Evolutionary conservation across 2,797 vertebrate genomes (phyloP).

Genomic region (Typhlichthys eigenmanni): DNA sequence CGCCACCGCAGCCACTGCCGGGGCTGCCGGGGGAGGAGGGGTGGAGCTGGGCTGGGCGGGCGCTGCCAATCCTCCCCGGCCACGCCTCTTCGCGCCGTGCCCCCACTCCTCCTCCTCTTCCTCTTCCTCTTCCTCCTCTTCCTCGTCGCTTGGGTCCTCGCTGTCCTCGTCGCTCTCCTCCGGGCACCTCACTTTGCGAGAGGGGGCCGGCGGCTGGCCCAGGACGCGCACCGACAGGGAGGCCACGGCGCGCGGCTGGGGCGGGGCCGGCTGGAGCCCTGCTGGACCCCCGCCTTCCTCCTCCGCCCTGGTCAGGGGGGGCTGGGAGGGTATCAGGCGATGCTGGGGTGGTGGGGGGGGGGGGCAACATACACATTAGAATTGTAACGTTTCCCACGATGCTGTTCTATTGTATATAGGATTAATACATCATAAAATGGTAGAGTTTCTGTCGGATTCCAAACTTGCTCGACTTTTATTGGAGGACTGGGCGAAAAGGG

Average conservation of each 20-base stretch:
- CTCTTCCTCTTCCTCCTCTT: slow-evolving; percentile 64
- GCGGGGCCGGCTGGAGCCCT: slow-evolving; percentile 56
- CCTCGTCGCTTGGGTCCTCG: slow-evolving; percentile 60
- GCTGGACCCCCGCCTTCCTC: slow-evolving; percentile 47
- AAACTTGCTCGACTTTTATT: too few species aligned
- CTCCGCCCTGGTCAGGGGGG: slow-evolving; percentile 42
- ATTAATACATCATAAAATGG: too few species aligned
- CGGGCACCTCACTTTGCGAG: slow-evolving; percentile 47
- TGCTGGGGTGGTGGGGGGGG: slow-evolving; percentile 39
- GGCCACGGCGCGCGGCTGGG: slow-evolving; percentile 78
- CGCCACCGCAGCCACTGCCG: slow-evolving; percentile 6
- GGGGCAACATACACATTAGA: slow-evolving; percentile 11
- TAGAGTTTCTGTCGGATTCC: too few species aligned
- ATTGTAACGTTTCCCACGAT: neutral
- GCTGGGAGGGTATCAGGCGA: slow-evolving; percentile 44
- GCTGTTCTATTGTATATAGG: too few species aligned
- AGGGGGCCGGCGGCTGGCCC: slow-evolving; percentile 70
- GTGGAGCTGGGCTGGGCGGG: slow-evolving; percentile 4
- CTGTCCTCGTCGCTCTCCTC: slow-evolving; percentile 74
- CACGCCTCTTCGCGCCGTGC: slow-evolving; percentile 48
- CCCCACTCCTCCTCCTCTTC: slow-evolving; percentile 65
- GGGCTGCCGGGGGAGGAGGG: slow-evolving; percentile 20
- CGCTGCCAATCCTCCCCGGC: slow-evolving; percentile 47
- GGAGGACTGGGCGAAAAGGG: too few species aligned
- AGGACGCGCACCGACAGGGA: slow-evolving; percentile 80